Percentiles rank a stretch among this genome's conserved stretches.
phyloP scores from a whole-genome alignment of 2,113 vertebrate genomes.

The Engystomops pustulosus region DNA sequence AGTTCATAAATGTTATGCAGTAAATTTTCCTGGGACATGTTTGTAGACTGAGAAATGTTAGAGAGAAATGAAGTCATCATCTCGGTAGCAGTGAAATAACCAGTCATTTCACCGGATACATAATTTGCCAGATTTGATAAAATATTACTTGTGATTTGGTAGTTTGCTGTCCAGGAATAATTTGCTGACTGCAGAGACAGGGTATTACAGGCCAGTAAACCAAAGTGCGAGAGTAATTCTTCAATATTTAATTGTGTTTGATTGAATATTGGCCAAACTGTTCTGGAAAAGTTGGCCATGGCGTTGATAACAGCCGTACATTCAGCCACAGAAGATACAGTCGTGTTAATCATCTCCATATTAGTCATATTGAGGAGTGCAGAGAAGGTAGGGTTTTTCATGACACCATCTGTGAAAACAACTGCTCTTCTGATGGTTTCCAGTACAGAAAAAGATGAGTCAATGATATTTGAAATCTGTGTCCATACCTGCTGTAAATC shows the following conservation, averaged over 20 bases:
- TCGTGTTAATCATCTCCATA: slow-evolving; percentile 39
- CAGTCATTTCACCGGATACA: background rate
- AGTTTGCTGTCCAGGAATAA: background rate
- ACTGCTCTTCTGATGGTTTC: slow-evolving; percentile 62
- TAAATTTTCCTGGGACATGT: slow-evolving; percentile 32
- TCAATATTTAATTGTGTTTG: slow-evolving; percentile 1
- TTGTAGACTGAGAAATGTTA: background rate
- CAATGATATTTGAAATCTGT: slow-evolving; percentile 46
- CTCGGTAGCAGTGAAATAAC: slow-evolving; percentile 28
- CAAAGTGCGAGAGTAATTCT: slow-evolving; percentile 30
- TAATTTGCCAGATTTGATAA: background rate
- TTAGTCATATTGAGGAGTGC: background rate
- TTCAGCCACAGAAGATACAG: slow-evolving; percentile 46
- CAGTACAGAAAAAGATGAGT: slow-evolving; percentile 61
- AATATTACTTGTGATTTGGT: slow-evolving; percentile 13
- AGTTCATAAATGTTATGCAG: slow-evolving; percentile 6
- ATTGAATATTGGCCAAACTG: slow-evolving; percentile 10
- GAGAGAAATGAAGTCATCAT: slow-evolving; percentile 24
- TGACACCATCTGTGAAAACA: slow-evolving; percentile 59
- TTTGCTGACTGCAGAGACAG: background rate
- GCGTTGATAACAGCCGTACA: background rate
- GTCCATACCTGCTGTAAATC: slow-evolving; percentile 13
- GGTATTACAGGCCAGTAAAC: slow-evolving; percentile 38
- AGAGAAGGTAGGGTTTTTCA: background rate
- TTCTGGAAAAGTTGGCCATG: slow-evolving; percentile 13